These are phyloP conservation scores for Masticophis lateralis DNA, from an alignment of 2,797 vertebrate genomes.

Conservation along the genomic window DNA sequence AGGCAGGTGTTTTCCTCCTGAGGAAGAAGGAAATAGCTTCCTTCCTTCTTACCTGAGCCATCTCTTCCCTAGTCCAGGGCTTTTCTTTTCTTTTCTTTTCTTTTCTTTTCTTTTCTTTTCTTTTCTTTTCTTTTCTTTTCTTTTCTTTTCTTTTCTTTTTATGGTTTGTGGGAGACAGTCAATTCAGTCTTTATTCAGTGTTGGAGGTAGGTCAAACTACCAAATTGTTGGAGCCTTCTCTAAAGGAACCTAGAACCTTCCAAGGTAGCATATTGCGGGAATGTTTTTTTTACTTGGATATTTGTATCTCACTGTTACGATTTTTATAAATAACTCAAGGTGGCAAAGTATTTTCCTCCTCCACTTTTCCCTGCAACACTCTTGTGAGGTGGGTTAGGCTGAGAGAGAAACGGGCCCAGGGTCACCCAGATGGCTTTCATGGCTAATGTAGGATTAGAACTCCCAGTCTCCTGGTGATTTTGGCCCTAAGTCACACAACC, in stretches of 20 bases:
- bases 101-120: constrained; percentile 14
- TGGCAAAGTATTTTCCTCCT: not conserved
- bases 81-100: constrained; percentile 19
- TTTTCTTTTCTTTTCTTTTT: not conserved
- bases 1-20: constrained; percentile 26
- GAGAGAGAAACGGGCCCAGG: not conserved
- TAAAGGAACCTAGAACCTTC: constrained; percentile 21
- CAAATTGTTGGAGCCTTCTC: constrained; percentile 45
- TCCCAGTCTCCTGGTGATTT: not conserved
- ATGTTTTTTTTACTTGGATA: not conserved
- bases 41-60: constrained; percentile 38
- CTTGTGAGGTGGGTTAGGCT: not conserved
- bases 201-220: constrained; percentile 52
- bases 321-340: not conserved
- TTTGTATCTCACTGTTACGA: not conserved
- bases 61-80: constrained; percentile 61
- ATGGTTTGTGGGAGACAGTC: constrained; percentile 51
- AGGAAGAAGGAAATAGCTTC: not conserved
- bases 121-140: constrained; percentile 24
- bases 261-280: not conserved
- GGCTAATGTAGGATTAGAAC: not conserved
- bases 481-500: not conserved
- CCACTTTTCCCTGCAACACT: not conserved
- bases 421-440: not conserved
- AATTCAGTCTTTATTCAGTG: constrained; percentile 47